Evolutionary conservation across 1,140 invertebrate species (phyloP), one percentile per base, ranked within the genome.

Genomic region (Brachystomella parvula): DNA sequence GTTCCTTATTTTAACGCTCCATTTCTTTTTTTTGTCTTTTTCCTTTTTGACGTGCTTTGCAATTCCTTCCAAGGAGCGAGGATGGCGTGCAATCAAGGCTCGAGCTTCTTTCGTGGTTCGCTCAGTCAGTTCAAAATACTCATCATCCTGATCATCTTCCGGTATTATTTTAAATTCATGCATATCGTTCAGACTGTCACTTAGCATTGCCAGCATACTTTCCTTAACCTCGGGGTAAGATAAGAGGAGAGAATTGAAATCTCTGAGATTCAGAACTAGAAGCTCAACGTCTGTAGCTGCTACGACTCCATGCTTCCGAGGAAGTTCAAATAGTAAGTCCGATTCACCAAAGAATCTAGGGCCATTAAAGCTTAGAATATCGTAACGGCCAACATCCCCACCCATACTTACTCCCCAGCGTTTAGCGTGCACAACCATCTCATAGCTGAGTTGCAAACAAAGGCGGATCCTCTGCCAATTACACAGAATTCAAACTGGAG

Each of bases 401-500:
- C n/a, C 21, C 9, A 19, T 39, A 39, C 49, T 64, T 26, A 64
- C 59, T 66, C 65, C 28, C 57, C 28, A 44, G 12, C 24, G 3
- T 47, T 12, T 1, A 66, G 44, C 3, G 65, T 61, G 24, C 65
- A 66, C 21, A 31, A 28, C 28, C 57, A 66, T 29, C 31, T 66
- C 26, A 35, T n/a, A 3, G 1, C 1, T 21, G 29, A 32, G 47
- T 66, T 57, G 3, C 15, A 21, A 2, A 66, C 47, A 28, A 28
- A 66, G 6, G 59, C 59, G n/a, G 35, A 60, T 17, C 61, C 61
- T 47, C 15, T 35, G 31, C 17, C 9, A 39, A 44, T 44, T 6
- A 62, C 44, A 26, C 12, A 62, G 39, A 66, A 60, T 31, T 66
- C 58, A 33, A 59, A 61, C 30, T 66, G 56, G 29, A 66, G 21